A percentile compares a stretch with the other conserved stretches of the same genome.
Conservation (phyloP, 2,113 vertebrate species). For the Bathybates hornii region DNA sequence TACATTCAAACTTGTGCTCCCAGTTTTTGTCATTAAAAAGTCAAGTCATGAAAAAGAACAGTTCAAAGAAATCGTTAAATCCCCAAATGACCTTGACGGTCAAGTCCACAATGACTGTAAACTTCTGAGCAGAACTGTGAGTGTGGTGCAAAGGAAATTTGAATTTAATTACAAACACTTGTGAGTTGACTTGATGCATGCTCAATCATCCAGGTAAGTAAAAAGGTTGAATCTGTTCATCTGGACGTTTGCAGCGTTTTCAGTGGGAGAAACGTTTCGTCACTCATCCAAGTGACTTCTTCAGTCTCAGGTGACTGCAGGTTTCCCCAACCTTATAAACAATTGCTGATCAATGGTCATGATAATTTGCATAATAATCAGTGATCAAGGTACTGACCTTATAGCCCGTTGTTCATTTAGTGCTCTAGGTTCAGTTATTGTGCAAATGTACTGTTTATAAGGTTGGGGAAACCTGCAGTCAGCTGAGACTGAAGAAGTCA, state of each 20-base stretch:
- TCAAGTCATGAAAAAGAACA: background rate
- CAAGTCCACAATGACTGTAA: background rate
- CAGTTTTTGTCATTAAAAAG: background rate
- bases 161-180: background rate
- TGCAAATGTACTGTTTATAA: background rate
- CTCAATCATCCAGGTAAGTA: background rate
- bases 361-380: background rate
- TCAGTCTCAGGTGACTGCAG: too few relatives aligned
- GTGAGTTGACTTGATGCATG: background rate
- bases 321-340: background rate
- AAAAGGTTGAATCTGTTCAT: background rate
- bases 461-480: background rate
- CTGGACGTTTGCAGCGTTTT: background rate
- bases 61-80: background rate
- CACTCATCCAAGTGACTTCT: too few relatives aligned
- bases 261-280: too few relatives aligned
- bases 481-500: background rate
- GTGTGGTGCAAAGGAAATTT: background rate
- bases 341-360: background rate
- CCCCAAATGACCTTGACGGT: background rate
- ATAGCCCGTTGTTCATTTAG: fast-evolving
- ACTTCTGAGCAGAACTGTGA: background rate
- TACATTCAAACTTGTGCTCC: background rate
- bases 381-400: background rate
- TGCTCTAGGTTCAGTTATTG: background rate